Conservation (phyloP, 2,888 invertebrate genomes). For the Troides aeacus region DNA sequence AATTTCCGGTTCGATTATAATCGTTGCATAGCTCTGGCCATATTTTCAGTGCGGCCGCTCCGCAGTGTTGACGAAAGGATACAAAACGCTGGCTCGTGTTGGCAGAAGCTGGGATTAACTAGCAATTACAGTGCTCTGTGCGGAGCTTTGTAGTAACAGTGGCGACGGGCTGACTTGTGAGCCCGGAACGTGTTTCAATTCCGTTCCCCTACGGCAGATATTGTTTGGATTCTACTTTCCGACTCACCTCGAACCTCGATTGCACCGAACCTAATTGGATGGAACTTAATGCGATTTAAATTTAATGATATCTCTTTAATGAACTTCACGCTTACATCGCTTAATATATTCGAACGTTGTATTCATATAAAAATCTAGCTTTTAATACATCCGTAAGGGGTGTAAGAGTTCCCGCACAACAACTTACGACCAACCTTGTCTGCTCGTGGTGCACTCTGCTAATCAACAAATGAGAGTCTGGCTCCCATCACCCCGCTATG, state of each 20-base stretch:
- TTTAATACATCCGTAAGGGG: too few relatives aligned
- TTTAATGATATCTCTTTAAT: not conserved
- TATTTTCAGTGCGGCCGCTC: constrained; percentile 19
- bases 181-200: constrained; percentile 43
- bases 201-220: constrained; percentile 31
- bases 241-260: constrained; percentile 13
- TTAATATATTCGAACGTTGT: too few relatives aligned
- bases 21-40: not conserved
- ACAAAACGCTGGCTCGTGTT: constrained; percentile 46
- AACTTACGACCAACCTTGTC: too few relatives aligned
- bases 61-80: constrained; percentile 32
- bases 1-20: not conserved
- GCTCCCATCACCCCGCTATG: too few relatives aligned
- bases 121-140: constrained; percentile 64
- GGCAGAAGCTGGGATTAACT: constrained; percentile 65
- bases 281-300: not conserved
- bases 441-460: too few relatives aligned
- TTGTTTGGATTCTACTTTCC: constrained; percentile 24
- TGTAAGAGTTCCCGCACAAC: too few relatives aligned
- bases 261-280: constrained; percentile 7
- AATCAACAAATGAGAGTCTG: too few relatives aligned
- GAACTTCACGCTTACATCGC: not conserved
- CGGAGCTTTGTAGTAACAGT: constrained; percentile 35
- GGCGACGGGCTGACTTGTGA: constrained; percentile 39
- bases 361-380: too few relatives aligned